phyloP scores from a whole-genome alignment of 2,888 invertebrate genomes.

The Harpalus rufipes region DNA sequence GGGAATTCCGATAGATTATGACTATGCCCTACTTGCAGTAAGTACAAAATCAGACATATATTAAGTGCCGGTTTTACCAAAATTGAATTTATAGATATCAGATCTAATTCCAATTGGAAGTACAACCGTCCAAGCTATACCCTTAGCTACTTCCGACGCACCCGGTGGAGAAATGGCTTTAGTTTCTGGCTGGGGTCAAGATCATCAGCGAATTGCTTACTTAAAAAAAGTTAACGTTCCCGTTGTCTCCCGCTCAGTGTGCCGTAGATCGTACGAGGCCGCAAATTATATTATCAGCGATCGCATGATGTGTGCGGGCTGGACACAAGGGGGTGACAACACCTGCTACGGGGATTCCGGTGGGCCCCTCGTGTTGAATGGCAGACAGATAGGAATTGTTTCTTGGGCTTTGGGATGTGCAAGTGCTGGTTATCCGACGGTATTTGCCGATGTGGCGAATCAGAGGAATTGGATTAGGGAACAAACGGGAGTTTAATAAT shows the following conservation, averaged over 20 bases:
- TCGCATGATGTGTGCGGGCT: constrained; percentile 6
- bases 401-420: constrained; percentile 41
- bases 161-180: neutral
- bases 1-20: constrained; percentile 9
- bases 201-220: neutral
- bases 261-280: neutral
- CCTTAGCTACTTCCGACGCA: neutral
- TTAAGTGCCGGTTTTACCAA: neutral
- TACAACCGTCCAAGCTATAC: neutral
- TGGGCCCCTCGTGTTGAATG: neutral
- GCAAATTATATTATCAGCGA: too few relatives aligned
- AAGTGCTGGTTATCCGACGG: neutral
- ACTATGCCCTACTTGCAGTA: constrained; percentile 29
- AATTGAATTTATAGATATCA: neutral
- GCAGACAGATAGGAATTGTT: neutral
- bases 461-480: too few relatives aligned
- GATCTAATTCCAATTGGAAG: neutral
- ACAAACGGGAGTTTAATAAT: too few relatives aligned
- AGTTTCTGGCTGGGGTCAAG: constrained; percentile 28
- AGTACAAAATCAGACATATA: neutral
- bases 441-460: constrained; percentile 6
- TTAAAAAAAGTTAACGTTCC: constrained; percentile 8
- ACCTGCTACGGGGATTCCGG: constrained; percentile 18
- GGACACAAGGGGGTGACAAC: too few relatives aligned
- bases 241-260: neutral